Evolutionary conservation across 1,140 invertebrate species (phyloP).

Genomic region (Drosophila santomea): DNA sequence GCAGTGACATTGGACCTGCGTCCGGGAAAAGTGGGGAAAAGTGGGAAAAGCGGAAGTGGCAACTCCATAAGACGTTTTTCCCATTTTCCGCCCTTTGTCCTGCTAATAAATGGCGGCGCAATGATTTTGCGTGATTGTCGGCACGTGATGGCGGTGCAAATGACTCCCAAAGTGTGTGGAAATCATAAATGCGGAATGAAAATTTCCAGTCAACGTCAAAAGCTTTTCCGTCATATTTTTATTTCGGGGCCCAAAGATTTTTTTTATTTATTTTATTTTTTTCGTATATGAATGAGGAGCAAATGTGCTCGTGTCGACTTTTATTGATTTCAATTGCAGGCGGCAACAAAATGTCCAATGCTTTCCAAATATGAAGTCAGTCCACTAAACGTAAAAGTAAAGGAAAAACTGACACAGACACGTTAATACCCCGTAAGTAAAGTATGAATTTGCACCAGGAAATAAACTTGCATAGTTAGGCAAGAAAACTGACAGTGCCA

Average conservation of each 20-base stretch:
- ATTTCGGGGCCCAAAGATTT: constrained; percentile 1
- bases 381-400: constrained; percentile 1
- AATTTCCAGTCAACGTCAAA: constrained; percentile 26
- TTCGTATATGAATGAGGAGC: constrained; percentile 25
- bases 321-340: constrained; percentile 72
- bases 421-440: too few species aligned
- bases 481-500: too few species aligned
- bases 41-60: constrained; percentile 29
- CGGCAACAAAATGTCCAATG: constrained; percentile 45
- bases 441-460: too few species aligned
- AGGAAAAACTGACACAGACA: not conserved
- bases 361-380: constrained; percentile 33
- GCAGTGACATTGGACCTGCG: constrained; percentile 37
- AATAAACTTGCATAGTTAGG: too few species aligned
- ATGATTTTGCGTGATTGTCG: constrained; percentile 76
- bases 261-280: too few species aligned
- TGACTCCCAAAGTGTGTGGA: constrained; percentile 34
- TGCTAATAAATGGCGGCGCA: constrained; percentile 76
- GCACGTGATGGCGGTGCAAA: constrained; percentile 71
- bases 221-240: constrained; percentile 35
- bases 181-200: constrained; percentile 33
- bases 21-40: constrained; percentile 1
- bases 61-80: constrained; percentile 23
- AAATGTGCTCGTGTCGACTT: constrained; percentile 40
- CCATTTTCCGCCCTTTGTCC: constrained; percentile 6